Evolutionary conservation across 2,797 vertebrate species (phyloP), one percentile per base, ranked within the genome.

Genomic region (Platyrinchus mystaceus): DNA sequence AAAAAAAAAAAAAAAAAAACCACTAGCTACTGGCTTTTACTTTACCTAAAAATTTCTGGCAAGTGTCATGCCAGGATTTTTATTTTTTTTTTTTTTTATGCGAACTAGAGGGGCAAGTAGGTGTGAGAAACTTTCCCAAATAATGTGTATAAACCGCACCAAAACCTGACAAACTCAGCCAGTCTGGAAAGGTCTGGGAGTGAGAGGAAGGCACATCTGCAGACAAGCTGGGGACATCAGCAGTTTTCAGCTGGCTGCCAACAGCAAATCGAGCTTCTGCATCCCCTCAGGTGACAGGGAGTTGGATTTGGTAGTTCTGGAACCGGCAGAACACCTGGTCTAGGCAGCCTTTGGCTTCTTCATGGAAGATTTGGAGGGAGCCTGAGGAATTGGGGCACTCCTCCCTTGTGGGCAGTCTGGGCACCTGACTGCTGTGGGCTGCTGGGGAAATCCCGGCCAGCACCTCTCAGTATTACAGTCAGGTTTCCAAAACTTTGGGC

Each of bases 111-210:
- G 92, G 78, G 84, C 87, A 94, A 92, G 58, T 69, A 77, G 69
- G 37, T 95, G 95, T 94, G 93, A 93, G 95, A 97, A 97, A 95
- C 80, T 95, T 96, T 93, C 87, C 59, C 56, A 95, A 93, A 82
- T 80, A 94, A 94, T 96, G 55, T 84, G n/a, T 85, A 64, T 63
- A 94, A 96, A 94, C 94, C 95, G 94, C 95, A 94, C 83, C 50
- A 93, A 94, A 97, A 95, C 87, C 79, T 14, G 5, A 94, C 89
- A 92, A 92, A 88, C 79, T 87, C 80, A 91, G 95, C 79, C 70
- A 96, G 89, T 90, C 89, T 95, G 94, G 91, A 96, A 81, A 69
- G 59, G 91, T 91, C 67, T 0, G 0, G 70, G 77, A 94, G 56
- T 12, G n/a, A 75, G 44, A 64, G 85, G 79, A 93, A 94, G 55